Percentiles rank a stretch among this genome's conserved stretches.
phyloP scores from a whole-genome alignment of 2,113 vertebrate species.

The Tychaedon coryphoeus region DNA sequence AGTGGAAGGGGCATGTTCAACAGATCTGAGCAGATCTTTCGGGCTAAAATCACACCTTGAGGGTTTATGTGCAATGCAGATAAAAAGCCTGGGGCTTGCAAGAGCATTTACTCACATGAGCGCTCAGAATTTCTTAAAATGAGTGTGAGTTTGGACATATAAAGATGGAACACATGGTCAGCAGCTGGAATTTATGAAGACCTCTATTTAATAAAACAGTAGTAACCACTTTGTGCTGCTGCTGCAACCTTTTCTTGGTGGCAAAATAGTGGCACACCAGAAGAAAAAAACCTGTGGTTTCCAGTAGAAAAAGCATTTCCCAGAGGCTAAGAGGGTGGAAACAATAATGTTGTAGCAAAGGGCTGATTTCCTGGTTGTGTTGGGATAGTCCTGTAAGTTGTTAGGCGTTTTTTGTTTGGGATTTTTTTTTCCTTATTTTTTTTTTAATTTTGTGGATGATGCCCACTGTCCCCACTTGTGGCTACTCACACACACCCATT shows the following conservation, averaged over 20 bases:
- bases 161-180: not conserved
- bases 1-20: not conserved
- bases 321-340: not conserved
- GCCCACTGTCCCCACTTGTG: not conserved
- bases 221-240: constrained; percentile 6
- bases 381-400: not conserved
- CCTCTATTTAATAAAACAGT: constrained; percentile 42
- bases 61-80: not conserved
- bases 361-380: constrained; percentile 13
- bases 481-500: not conserved
- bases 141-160: not conserved
- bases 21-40: not conserved
- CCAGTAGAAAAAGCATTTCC: constrained; percentile 18
- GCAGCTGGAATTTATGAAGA: not conserved
- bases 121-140: not conserved
- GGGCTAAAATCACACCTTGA: not conserved
- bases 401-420: not conserved
- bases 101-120: not conserved
- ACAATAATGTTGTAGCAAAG: not conserved
- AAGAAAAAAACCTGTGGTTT: not conserved
- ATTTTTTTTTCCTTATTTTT: too few relatives aligned
- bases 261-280: constrained; percentile 39
- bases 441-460: not conserved
- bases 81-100: not conserved
- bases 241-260: not conserved